Evolutionary conservation across 2,797 vertebrate species (phyloP), one percentile per base, ranked within the genome.

Genomic region (Momotus momota): DNA sequence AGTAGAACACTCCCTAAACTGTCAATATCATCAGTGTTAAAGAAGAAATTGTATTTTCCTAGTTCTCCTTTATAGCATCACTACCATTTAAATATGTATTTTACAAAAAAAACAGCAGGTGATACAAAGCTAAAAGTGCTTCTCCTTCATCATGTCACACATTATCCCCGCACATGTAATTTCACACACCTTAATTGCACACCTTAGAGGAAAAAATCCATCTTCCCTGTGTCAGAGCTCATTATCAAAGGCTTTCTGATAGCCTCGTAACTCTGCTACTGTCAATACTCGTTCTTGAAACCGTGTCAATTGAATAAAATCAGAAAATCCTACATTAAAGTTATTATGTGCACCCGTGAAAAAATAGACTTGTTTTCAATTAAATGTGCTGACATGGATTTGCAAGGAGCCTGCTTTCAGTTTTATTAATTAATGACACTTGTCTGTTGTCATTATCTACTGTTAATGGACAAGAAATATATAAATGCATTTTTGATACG

Each of bases 151-250:
- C 70, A 31, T 74, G 66, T 93, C 91, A 83, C 48, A 67, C 43
- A 10, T 51, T 87, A 78, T 81, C 71, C 61, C 74, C 90, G 64
- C 20, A 85, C 31, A 57, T 92, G 81, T 90, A 86, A 79, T 97
- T 93, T 94, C 70, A 60, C 48, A 65, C 74, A 80, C 83, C 40
- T 49, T 73, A 90, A 83, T 74, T 8, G 0, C 14, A 22, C 23
- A 65, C 17, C 58, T 94, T 74, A 55, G 49, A 91, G 79, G 46
- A 95, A 90, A 61, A 78, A 75, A 93, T 55, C 66, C 49, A 64
- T 95, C 58, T 94, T 93, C 38, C 27, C 77, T 54, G 16, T 90
- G 35, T 62, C 78, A 89, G 62, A 89, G 15, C 29, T 94, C 73
- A 70, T 58, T 93, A 89, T 61, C 69, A 88, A 20, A 38, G 57